phyloP scores from a whole-genome alignment of 2,888 invertebrate genomes.

The Muschampia plurimacula region DNA sequence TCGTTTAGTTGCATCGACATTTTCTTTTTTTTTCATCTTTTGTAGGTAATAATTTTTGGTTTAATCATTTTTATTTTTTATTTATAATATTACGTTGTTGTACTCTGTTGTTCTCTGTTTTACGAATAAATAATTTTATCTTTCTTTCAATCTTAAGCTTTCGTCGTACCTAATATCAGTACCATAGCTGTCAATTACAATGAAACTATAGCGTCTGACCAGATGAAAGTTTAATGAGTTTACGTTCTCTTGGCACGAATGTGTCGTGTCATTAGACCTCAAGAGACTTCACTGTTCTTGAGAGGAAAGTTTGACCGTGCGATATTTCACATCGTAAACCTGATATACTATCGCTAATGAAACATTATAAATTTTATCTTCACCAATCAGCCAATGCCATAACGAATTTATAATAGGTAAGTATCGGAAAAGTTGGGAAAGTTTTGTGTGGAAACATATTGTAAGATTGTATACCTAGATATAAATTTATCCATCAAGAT shows the following conservation, averaged over 20 bases:
- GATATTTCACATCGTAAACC: conserved; percentile 23
- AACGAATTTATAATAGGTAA: too few species aligned
- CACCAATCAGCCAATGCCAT: not conserved
- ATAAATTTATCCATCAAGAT: too few species aligned
- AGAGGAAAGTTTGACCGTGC: conserved; percentile 32
- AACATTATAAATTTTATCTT: conserved; percentile 1
- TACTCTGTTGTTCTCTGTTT: too few species aligned
- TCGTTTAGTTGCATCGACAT: too few species aligned
- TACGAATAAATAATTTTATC: too few species aligned
- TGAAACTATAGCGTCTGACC: conserved; percentile 9
- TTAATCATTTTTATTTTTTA: too few species aligned
- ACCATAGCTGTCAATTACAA: not conserved
- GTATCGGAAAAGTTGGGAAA: too few species aligned
- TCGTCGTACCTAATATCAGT: not conserved
- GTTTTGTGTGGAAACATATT: too few species aligned
- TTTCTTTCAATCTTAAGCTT: not conserved
- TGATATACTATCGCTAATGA: conserved; percentile 9
- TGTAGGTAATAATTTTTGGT: too few species aligned
- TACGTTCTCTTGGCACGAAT: conserved; percentile 31
- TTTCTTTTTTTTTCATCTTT: too few species aligned
- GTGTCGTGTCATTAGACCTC: conserved; percentile 19
- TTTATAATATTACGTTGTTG: too few species aligned
- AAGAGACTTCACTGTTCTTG: not conserved
- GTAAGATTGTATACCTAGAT: too few species aligned
- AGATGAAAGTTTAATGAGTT: conserved; percentile 33